Evolutionary conservation across 2,888 invertebrate genomes (phyloP).

Genomic region (Hypercompe scribonia): DNA sequence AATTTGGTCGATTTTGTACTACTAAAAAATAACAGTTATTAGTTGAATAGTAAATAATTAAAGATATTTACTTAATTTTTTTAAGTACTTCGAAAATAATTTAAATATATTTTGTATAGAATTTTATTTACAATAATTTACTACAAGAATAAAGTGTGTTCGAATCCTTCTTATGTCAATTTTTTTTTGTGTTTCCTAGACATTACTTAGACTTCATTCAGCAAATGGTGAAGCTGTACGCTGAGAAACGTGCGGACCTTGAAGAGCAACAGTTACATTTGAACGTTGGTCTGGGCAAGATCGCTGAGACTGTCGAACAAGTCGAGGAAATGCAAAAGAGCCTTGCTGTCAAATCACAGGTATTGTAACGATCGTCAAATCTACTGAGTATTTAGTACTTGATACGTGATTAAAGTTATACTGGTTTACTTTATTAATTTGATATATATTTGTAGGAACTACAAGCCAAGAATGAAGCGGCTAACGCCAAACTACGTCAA

Average conservation of each 20-base stretch:
- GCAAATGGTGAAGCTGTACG: conserved; percentile 99
- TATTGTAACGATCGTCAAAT: conserved; percentile 51
- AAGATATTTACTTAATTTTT: too few relatives aligned
- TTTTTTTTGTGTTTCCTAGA: conserved; percentile 64
- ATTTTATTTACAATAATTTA: background rate
- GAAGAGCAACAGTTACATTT: conserved; percentile 99
- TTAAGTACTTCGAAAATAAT: too few relatives aligned
- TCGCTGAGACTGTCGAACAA: conserved; percentile 99
- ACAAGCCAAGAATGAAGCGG: conserved; percentile 99
- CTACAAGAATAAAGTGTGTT: background rate
- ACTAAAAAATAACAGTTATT: too few relatives aligned
- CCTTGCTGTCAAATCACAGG: conserved; percentile 97
- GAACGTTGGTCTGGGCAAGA: conserved; percentile 99
- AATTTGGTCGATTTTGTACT: too few relatives aligned
- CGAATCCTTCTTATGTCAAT: background rate
- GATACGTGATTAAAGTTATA: background rate
- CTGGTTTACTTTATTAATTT: background rate
- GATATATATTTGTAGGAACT: conserved; percentile 86
- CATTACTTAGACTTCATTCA: conserved; percentile 99
- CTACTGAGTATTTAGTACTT: background rate
- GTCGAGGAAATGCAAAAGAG: conserved; percentile 99
- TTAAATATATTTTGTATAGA: too few relatives aligned
- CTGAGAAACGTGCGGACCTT: conserved; percentile 98
- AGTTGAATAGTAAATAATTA: too few relatives aligned
- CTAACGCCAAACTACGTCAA: conserved; percentile 99